Evolutionary conservation across 2,797 vertebrate species (phyloP), one percentile per base, ranked within the genome.

Genomic region (Girardinus metallicus): DNA sequence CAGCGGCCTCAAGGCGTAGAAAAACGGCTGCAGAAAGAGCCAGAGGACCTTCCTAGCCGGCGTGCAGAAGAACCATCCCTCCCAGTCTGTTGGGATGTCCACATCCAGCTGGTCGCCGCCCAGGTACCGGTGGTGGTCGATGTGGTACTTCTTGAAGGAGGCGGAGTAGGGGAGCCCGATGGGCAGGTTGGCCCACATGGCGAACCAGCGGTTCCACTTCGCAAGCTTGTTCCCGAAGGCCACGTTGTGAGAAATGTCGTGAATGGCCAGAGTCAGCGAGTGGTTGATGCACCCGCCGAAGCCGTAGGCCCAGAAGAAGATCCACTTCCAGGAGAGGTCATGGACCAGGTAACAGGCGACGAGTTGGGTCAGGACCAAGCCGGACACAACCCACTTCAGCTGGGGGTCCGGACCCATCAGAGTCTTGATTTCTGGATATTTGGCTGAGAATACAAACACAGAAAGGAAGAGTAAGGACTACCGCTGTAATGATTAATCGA

Each of bases 61-160:
- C 0, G 97, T 98, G 87, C 96, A 97, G 87, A 99, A 99, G 90
- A 99, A 97, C 99, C 98, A 98, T 80, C 98, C 98, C 90, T 99
- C 98, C 0, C 97, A 81, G 41, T 96, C 95, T 0, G 99, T 98
- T 21, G 99, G 97, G 80, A 99, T 95, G 81, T 99, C 99, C 39
- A 99, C 98, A 0, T 99, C 99, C 88, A 99, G 90, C 77, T 86
- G 86, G 85, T 99, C 95, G 0, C 97, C 98, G 0, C 97, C 98
- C 46, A 99, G 96, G 82, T 99, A 99, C 3, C 99, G 97, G 82
- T 99, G 99, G 90, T 99, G 98, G 94, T 99, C 99, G 1, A 98
- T 95, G 81, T 99, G 98, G 85, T 99, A 99, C 88, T 99, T 99
- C 95, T 99, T 99, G 91, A 99, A 99, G 87, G 98, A 96, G 62